A percentile compares a stretch with the other conserved stretches of the same genome.
phyloP scores from a whole-genome alignment of 1,140 invertebrate genomes.

The Drosophila mayri region DNA sequence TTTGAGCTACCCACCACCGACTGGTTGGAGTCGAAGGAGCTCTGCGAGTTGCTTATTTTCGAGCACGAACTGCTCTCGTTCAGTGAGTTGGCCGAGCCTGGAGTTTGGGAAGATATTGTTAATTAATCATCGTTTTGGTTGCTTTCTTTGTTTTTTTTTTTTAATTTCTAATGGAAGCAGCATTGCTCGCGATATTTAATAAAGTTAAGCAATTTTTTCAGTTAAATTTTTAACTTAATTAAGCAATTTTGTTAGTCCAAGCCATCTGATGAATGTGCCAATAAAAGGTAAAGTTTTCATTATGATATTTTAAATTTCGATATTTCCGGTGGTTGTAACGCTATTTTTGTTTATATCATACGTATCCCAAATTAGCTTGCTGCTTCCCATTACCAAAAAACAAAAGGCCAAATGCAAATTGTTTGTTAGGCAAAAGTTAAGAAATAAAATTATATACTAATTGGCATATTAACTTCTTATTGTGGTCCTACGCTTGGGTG shows the following conservation, averaged over 20 bases:
- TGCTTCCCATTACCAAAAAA: constrained; percentile 61
- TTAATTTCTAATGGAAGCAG: constrained; percentile 68
- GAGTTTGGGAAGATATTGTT: neutral
- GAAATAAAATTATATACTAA: constrained; percentile 48
- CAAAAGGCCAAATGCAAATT: constrained; percentile 53
- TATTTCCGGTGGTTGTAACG: neutral
- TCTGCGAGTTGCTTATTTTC: constrained; percentile 80
- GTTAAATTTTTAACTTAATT: constrained; percentile 2
- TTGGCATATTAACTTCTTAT: constrained; percentile 84
- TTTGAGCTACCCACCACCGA: constrained; percentile 84
- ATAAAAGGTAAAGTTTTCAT: neutral
- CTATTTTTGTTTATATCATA: neutral
- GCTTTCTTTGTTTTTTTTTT: neutral
- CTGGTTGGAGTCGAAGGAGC: constrained; percentile 83
- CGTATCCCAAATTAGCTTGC: constrained; percentile 30
- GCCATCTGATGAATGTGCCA: neutral
- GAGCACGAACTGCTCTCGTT: constrained; percentile 84
- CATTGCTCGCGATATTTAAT: constrained; percentile 39
- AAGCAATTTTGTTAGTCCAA: neutral
- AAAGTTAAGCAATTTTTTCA: neutral
- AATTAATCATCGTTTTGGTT: constrained; percentile 2
- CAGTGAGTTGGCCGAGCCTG: constrained; percentile 84
- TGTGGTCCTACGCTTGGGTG: constrained; percentile 76
- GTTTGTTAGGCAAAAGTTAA: constrained; percentile 20
- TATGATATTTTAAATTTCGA: no score